phyloP scores from a whole-genome alignment of 2,797 vertebrate genomes.

The Babyrousa celebensis region DNA sequence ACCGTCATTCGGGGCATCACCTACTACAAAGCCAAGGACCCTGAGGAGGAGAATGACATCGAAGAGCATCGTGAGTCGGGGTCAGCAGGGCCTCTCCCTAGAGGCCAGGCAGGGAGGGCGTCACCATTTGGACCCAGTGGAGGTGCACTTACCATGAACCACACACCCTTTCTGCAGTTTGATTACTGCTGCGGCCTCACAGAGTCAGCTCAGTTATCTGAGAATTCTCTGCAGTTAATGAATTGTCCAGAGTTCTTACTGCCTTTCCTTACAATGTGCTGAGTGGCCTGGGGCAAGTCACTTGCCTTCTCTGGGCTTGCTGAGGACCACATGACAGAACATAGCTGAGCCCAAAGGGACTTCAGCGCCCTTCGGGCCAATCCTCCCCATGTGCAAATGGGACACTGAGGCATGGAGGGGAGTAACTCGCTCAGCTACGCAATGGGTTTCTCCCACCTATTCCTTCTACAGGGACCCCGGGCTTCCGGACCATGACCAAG shows the following conservation, averaged over 20 bases:
- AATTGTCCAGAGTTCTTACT: neutral
- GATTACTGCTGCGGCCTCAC: fast-evolving
- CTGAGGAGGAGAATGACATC: constrained; percentile 94
- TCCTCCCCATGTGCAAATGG: neutral
- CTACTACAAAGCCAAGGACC: constrained; percentile 97
- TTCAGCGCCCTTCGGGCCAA: neutral
- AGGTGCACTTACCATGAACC: neutral
- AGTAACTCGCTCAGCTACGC: neutral
- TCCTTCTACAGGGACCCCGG: neutral
- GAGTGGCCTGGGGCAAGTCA: neutral
- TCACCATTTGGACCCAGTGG: neutral
- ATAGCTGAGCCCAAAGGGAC: neutral
- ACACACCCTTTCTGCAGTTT: fast-evolving
- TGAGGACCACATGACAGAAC: neutral
- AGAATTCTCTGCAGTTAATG: neutral
- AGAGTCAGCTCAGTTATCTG: neutral
- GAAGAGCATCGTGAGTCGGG: constrained; percentile 96
- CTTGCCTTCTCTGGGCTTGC: constrained; percentile 33
- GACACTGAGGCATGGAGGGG: neutral
- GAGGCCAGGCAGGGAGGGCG: neutral
- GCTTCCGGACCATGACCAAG: neutral
- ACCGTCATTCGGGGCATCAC: constrained; percentile 96
- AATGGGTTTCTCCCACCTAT: neutral
- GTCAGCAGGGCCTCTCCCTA: neutral
- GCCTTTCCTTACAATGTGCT: neutral